Conservation (phyloP, 2,113 vertebrate species). For the Datnioides undecimradiatus region DNA sequence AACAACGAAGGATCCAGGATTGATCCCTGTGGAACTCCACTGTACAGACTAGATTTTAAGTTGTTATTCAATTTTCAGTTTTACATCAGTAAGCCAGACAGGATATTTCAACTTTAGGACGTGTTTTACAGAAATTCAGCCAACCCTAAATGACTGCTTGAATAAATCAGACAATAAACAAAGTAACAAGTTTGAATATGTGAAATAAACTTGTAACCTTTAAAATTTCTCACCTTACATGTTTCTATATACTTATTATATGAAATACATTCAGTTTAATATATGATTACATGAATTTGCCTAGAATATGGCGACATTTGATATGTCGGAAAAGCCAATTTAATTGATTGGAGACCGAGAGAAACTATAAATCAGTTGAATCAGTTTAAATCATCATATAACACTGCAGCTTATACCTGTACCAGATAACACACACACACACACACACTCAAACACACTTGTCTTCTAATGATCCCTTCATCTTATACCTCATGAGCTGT, state of each 20-base stretch:
- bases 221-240: no score
- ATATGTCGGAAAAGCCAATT: background rate
- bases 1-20: no score
- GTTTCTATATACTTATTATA: background rate
- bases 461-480: slow-evolving; percentile 47
- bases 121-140: no score
- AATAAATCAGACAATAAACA: no score
- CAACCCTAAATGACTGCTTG: no score
- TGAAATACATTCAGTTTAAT: background rate
- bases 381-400: slow-evolving; percentile 2
- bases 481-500: slow-evolving; percentile 46
- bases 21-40: no score
- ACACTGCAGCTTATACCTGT: slow-evolving; percentile 1
- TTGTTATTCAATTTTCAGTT: no score
- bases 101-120: no score
- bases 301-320: background rate
- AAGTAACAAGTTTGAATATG: no score
- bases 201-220: no score
- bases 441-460: slow-evolving; percentile 25
- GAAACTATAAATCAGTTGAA: slow-evolving; percentile 15
- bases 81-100: no score
- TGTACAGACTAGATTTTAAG: no score
- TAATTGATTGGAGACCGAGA: slow-evolving; percentile 2
- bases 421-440: slow-evolving; percentile 8
- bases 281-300: background rate